These are phyloP conservation scores for Triops longicaudatus DNA, from an alignment of 1,140 invertebrate species.

Conservation along the genomic window DNA sequence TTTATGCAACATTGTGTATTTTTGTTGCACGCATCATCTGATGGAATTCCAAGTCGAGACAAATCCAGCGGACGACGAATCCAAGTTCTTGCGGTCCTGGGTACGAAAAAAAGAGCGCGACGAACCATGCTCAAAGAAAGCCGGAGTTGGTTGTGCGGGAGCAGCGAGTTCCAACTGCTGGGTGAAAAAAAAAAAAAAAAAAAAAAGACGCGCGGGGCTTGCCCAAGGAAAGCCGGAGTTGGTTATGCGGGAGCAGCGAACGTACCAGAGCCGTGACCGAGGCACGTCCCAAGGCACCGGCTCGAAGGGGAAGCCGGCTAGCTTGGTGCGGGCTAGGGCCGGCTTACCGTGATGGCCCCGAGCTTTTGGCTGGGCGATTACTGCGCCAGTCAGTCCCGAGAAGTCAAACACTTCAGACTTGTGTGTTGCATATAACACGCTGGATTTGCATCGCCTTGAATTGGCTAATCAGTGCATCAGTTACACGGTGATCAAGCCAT, in stretches of 20 bases:
- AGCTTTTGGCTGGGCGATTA: background rate
- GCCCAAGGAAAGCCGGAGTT: background rate
- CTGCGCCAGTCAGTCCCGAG: slow-evolving; percentile 4
- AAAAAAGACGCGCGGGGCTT: too few relatives aligned
- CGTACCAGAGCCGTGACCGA: background rate
- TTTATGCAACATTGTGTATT: slow-evolving; percentile 13
- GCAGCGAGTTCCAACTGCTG: too few relatives aligned
- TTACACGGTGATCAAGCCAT: background rate
- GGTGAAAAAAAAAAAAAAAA: too few relatives aligned
- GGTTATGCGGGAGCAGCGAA: background rate
- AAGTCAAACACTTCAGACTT: background rate
- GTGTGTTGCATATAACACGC: background rate
- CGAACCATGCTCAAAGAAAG: background rate
- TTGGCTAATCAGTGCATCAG: slow-evolving; percentile 4
- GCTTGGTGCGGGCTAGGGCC: too few relatives aligned
- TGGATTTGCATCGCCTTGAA: background rate
- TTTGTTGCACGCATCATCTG: slow-evolving; percentile 4
- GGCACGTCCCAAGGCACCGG: too few relatives aligned
- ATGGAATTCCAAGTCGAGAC: background rate
- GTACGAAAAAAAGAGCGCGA: too few relatives aligned
- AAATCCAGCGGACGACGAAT: too few relatives aligned
- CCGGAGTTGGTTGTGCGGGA: background rate
- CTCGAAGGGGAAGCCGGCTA: too few relatives aligned
- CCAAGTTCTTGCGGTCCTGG: too few relatives aligned
- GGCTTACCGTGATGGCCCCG: background rate